Evolutionary conservation across 2,113 vertebrate genomes (phyloP).

Genomic region (Nycticebus coucang): DNA sequence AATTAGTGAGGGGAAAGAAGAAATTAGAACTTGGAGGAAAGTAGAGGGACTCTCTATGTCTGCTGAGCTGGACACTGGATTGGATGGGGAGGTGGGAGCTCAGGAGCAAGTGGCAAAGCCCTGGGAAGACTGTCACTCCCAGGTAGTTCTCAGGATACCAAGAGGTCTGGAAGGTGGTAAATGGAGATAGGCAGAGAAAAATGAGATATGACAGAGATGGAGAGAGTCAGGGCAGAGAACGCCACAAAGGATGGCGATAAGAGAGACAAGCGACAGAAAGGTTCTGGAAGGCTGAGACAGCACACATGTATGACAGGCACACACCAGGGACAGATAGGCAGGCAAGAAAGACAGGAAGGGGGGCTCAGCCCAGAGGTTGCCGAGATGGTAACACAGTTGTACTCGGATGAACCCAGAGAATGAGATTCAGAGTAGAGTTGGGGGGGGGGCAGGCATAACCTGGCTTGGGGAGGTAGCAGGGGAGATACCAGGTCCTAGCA

Average conservation of each 20-base stretch:
- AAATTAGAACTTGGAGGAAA: constrained; percentile 32
- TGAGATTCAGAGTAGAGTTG: neutral
- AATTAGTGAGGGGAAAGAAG: neutral
- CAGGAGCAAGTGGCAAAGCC: neutral
- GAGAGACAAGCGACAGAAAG: neutral
- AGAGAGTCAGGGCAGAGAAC: neutral
- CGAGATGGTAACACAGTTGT: constrained; percentile 52
- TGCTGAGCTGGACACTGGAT: neutral
- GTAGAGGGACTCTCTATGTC: neutral
- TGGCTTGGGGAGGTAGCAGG: neutral
- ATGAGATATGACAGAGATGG: neutral
- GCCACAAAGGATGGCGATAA: neutral
- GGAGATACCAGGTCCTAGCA: neutral
- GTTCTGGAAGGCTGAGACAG: neutral
- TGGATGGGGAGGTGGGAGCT: neutral
- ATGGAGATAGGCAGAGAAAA: neutral
- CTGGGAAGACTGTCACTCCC: neutral
- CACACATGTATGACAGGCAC: neutral
- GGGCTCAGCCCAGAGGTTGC: neutral
- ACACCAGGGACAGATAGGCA: neutral
- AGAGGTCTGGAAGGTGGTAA: neutral
- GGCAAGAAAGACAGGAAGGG: neutral
- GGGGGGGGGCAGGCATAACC: neutral
- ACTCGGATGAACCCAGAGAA: constrained; percentile 60
- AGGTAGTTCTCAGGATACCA: neutral